These are phyloP conservation scores for Felis chaus DNA, from an alignment of 2,113 vertebrate genomes.

Conservation along the genomic window DNA sequence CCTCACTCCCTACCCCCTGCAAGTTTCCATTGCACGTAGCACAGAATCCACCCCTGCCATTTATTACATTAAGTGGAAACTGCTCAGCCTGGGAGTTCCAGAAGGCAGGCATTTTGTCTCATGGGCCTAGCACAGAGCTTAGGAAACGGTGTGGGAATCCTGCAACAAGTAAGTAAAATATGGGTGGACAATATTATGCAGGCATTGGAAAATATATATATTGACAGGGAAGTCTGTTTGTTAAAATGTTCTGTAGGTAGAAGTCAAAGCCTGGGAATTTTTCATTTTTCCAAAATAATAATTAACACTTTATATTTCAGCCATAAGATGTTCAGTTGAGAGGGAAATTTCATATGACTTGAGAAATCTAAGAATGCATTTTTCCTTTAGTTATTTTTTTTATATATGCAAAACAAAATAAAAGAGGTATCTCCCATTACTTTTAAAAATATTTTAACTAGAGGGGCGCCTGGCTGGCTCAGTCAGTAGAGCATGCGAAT, in stretches of 20 bases:
- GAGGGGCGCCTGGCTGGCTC: neutral
- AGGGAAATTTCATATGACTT: neutral
- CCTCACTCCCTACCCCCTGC: neutral
- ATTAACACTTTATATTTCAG: slow-evolving; percentile 3
- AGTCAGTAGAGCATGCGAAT: neutral
- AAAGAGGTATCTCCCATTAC: neutral
- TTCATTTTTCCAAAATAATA: neutral
- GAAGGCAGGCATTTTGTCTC: neutral
- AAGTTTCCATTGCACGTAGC: neutral
- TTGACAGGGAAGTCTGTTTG: neutral
- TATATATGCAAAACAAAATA: neutral
- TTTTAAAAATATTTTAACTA: neutral
- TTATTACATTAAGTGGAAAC: neutral
- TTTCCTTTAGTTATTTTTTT: neutral
- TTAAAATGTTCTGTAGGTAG: neutral
- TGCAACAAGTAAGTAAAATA: neutral
- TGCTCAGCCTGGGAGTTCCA: neutral
- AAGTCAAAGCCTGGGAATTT: neutral
- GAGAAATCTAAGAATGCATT: neutral
- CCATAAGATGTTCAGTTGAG: neutral
- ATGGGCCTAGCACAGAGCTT: neutral
- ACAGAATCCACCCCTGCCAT: neutral
- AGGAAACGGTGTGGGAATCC: neutral
- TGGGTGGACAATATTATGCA: neutral
- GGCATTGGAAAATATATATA: neutral